Percentiles rank a stretch among this genome's conserved stretches.
Evolutionary conservation across 2,888 invertebrate genomes (phyloP).

Genomic region (Amblyjoppa fuscipennis): DNA sequence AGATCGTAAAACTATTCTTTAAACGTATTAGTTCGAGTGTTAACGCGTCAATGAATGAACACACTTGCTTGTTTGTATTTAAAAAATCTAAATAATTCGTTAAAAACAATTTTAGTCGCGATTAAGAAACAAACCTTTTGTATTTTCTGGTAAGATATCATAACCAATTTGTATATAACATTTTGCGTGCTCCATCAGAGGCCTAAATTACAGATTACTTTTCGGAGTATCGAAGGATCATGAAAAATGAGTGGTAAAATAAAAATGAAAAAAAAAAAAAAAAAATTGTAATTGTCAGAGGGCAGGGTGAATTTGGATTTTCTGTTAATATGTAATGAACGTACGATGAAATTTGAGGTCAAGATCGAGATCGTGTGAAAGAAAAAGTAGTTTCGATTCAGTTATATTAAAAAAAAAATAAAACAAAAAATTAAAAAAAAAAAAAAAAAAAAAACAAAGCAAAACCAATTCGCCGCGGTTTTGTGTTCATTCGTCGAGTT

Average conservation of each 20-base stretch:
- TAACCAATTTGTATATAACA: no score
- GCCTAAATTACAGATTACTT: no score
- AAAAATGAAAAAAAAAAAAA: no score
- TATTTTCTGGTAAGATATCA: no score
- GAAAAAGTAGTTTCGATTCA: not conserved
- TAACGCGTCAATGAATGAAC: constrained; percentile 25
- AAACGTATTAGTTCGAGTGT: constrained; percentile 9
- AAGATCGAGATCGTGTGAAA: not conserved
- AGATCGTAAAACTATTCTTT: constrained; percentile 32
- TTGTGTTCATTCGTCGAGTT: constrained; percentile 11
- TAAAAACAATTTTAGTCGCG: not conserved
- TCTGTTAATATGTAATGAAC: not conserved
- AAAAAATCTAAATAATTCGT: not conserved
- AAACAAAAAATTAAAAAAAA: no score
- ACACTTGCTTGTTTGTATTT: not conserved
- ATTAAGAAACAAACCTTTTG: not conserved
- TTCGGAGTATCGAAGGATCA: not conserved
- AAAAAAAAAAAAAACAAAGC: no score
- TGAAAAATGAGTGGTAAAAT: not conserved
- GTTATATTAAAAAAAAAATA: not conserved
- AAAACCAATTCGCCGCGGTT: not conserved
- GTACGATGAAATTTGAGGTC: not conserved
- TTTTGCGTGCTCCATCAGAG: no score
- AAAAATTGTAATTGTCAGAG: no score
- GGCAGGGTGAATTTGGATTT: not conserved